Conservation (phyloP, 2,888 invertebrate species). For the Perizoma flavofasciatum region DNA sequence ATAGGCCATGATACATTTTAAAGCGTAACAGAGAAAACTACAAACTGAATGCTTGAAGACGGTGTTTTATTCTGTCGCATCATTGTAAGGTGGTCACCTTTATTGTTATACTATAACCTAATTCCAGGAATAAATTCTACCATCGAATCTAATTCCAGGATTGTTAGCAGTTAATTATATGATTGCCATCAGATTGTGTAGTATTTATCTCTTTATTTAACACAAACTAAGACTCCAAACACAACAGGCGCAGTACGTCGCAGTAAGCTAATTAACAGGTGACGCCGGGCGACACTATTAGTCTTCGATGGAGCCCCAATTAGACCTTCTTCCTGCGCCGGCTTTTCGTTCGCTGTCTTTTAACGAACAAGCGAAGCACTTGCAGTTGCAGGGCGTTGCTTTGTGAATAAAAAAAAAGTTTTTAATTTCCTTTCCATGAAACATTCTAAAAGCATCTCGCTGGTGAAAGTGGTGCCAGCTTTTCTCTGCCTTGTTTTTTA, state of each 20-base stretch:
- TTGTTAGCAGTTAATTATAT: conserved; percentile 4
- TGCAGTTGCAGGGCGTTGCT: not conserved
- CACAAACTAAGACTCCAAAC: not conserved
- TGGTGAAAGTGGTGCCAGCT: not conserved
- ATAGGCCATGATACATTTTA: too few relatives aligned
- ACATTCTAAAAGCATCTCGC: not conserved
- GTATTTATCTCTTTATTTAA: conserved; percentile 7
- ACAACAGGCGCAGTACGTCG: conserved; percentile 19
- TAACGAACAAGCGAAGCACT: conserved; percentile 14
- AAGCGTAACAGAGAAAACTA: too few relatives aligned
- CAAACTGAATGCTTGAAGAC: too few relatives aligned
- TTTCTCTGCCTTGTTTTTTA: too few relatives aligned
- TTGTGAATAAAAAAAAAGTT: not conserved
- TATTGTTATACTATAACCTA: too few relatives aligned
- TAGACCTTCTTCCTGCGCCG: conserved; percentile 27
- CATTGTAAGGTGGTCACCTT: too few relatives aligned
- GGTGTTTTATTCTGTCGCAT: too few relatives aligned
- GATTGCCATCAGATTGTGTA: conserved; percentile 6
- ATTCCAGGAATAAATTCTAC: too few relatives aligned
- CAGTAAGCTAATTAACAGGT: conserved; percentile 30
- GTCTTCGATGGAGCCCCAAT: conserved; percentile 35
- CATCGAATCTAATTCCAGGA: too few relatives aligned
- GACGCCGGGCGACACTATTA: conserved; percentile 34
- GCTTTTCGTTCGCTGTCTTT: conserved; percentile 24
- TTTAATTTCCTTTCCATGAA: not conserved